Evolutionary conservation across 2,113 vertebrate genomes (phyloP).

Genomic region (Pandion haliaetus): DNA sequence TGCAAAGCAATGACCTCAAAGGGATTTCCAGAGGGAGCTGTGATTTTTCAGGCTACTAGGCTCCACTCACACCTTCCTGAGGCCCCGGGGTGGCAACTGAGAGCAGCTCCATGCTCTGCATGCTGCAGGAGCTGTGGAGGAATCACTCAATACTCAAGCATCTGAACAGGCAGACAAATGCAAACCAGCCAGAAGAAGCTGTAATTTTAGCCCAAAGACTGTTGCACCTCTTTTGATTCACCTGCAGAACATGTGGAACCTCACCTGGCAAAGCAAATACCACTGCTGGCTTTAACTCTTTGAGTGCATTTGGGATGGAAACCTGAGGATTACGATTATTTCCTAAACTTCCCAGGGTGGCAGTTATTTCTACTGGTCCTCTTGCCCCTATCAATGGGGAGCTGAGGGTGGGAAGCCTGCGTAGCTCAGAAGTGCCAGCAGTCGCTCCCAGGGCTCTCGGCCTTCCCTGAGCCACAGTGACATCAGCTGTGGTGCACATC

Average conservation of each 20-base stretch:
- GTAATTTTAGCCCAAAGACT: neutral
- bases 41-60: neutral
- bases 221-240: neutral
- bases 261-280: neutral
- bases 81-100: neutral
- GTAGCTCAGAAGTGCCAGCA: neutral
- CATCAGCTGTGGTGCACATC: neutral
- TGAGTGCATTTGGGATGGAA: neutral
- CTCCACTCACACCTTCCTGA: neutral
- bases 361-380: neutral
- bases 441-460: neutral
- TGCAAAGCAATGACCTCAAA: neutral
- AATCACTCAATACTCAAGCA: neutral
- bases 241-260: neutral
- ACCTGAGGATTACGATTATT: neutral
- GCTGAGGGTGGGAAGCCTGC: neutral
- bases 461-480: accelerated
- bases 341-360: neutral
- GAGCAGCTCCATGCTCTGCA: neutral
- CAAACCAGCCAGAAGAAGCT: neutral
- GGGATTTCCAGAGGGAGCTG: neutral
- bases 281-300: neutral
- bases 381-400: neutral
- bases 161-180: neutral
- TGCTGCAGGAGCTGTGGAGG: neutral